Base-by-base conservation (phyloP, 2,888 invertebrate species). In the Acrobasis repandana region DNA sequence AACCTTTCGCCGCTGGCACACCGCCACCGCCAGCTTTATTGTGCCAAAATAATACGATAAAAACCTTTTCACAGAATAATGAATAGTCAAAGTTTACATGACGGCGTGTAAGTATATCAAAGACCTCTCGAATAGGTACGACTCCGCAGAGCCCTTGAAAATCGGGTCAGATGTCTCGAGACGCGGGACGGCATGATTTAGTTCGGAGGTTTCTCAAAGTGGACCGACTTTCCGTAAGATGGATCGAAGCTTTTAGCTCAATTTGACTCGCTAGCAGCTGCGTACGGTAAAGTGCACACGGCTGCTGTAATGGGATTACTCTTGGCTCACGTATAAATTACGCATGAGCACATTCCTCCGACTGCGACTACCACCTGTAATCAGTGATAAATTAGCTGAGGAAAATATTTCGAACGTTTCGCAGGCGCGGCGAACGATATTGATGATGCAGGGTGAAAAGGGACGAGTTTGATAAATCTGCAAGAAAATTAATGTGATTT, bases 21-120 rank as follows among this genome's bases (percentile, higher is more conserved):
- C 54, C 68, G 89, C 90, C 90, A 91, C 76, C 65, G 65, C 65
- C 67, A 67, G 73, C 74, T 74, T 82, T 83, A 78, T 80, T 82
- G 84, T 87, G 87, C 88, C 87, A 88, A 87, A 88, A 88, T 88
- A 90, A 88, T 84, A 83, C 82, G 89, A 90, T 89, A 85, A 88
- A 89, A 89, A 80, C 79, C 79, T 79, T 86, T 88, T 80, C 75
- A 73, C 69, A 75, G 76, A 78, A 77, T 83, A 85, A 85, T 76
- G 79, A 83, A 83, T 77, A 79, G 71, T 79, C 74, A 76, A 79
- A 84, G 77, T 87, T 86, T 81, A 71, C 78, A 80, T 77, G 71
- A 69, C 70, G 50, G 20, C 50, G 14, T 28, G 9, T 67, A 67
- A 66, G 70, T 74, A 71, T 78, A 74, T 79, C 72, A 74, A 72